A percentile compares a stretch with the other conserved stretches of the same genome.
These are phyloP conservation scores for Acrocephalus arundinaceus DNA, from an alignment of 2,113 vertebrate genomes.

Conservation along the genomic window DNA sequence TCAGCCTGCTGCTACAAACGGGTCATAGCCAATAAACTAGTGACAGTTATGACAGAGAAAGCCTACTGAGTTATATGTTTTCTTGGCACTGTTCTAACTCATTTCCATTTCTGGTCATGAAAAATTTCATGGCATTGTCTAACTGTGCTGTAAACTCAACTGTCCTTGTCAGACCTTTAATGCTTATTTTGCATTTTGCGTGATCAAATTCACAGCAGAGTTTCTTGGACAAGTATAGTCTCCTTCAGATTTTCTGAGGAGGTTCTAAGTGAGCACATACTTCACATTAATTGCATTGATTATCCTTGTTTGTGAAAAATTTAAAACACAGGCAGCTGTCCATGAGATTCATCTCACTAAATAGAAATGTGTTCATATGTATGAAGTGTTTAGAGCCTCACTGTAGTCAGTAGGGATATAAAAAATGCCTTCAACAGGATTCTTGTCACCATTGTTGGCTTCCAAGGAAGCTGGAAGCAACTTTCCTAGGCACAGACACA, in stretches of 20 bases:
- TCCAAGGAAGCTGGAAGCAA: background rate
- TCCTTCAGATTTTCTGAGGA: background rate
- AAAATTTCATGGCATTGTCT: background rate
- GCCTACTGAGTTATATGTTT: background rate
- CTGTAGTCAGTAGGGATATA: background rate
- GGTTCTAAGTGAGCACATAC: background rate
- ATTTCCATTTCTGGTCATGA: background rate
- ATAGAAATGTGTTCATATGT: background rate
- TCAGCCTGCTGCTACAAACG: background rate
- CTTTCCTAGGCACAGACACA: background rate
- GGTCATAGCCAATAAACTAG: background rate
- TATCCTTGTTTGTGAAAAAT: background rate
- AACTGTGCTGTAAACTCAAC: background rate
- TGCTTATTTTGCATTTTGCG: background rate
- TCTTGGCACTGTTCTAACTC: background rate
- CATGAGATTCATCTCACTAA: background rate
- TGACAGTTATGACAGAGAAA: background rate
- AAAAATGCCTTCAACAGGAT: background rate
- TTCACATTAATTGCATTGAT: background rate
- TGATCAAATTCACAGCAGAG: background rate
- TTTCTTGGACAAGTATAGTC: background rate
- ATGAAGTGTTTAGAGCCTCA: background rate
- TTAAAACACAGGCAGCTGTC: background rate
- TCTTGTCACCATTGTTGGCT: background rate
- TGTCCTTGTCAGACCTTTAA: background rate